Evolutionary conservation across 2,113 vertebrate genomes (phyloP).

Genomic region (Catagonus wagneri): DNA sequence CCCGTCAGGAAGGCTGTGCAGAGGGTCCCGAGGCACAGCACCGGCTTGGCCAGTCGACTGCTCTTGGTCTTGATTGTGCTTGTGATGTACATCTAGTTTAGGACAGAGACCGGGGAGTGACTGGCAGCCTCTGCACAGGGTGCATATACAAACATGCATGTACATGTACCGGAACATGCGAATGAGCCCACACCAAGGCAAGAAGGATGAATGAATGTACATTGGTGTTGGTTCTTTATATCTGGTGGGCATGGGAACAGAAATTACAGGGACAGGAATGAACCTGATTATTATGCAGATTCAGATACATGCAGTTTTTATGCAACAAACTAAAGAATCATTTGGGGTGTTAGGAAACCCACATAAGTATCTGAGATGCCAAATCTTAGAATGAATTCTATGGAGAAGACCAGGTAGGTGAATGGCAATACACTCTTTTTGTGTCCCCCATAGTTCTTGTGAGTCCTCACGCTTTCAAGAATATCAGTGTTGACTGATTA

Average conservation of each 20-base stretch:
- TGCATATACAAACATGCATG: fast-evolving
- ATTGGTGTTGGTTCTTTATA: not conserved
- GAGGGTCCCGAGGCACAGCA: slow-evolving; percentile 96
- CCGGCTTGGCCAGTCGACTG: slow-evolving; percentile 97
- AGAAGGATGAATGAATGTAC: fast-evolving
- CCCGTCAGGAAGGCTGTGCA: slow-evolving; percentile 97
- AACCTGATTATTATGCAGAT: not conserved
- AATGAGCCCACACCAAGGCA: not conserved
- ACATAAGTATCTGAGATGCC: not conserved
- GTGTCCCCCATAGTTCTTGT: not conserved
- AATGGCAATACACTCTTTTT: not conserved
- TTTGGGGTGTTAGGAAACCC: not conserved
- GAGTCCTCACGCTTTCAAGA: not conserved
- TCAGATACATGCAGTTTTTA: not conserved
- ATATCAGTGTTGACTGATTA: not conserved
- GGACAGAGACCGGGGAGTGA: not conserved
- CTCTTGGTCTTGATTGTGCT: slow-evolving; percentile 99
- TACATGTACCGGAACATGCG: not conserved
- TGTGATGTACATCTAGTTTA: slow-evolving; percentile 98
- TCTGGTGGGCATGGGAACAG: not conserved
- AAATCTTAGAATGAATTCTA: not conserved
- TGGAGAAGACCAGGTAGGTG: not conserved
- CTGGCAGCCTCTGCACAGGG: not conserved
- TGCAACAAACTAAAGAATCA: not conserved
- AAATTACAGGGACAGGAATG: not conserved